Evolutionary conservation across 2,113 vertebrate genomes (phyloP).

Genomic region (Protobothrops mucrosquamatus): DNA sequence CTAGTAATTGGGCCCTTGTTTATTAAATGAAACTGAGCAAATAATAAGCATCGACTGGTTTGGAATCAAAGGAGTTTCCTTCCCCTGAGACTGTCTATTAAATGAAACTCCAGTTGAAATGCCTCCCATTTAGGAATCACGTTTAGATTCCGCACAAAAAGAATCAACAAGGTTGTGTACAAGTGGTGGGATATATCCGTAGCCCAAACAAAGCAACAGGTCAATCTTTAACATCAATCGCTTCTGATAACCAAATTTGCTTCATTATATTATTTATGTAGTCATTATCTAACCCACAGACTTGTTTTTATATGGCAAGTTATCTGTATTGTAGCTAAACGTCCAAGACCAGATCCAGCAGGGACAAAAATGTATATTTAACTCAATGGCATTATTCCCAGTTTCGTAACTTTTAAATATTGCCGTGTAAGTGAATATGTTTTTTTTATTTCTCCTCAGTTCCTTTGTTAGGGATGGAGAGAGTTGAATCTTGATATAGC

Average conservation of each 20-base stretch:
- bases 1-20: neutral
- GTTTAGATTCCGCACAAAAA: neutral
- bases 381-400: conserved; percentile 13
- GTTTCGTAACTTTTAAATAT: conserved; percentile 17
- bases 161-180: neutral
- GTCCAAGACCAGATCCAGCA: neutral
- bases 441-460: conserved; percentile 18
- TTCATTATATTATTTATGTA: neutral
- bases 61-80: neutral
- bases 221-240: neutral
- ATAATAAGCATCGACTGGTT: neutral
- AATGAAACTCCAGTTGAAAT: neutral
- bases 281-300: neutral
- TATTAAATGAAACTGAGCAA: neutral
- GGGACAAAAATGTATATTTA: neutral
- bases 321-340: neutral
- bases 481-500: conserved; percentile 26
- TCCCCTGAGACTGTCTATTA: neutral
- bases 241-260: neutral
- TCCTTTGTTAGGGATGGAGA: conserved; percentile 36
- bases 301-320: conserved; percentile 2
- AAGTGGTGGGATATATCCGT: neutral
- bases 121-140: neutral
- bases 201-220: neutral
- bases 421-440: conserved; percentile 12